phyloP scores from a whole-genome alignment of 2,113 vertebrate genomes.

The Leucoraja erinaceus region DNA sequence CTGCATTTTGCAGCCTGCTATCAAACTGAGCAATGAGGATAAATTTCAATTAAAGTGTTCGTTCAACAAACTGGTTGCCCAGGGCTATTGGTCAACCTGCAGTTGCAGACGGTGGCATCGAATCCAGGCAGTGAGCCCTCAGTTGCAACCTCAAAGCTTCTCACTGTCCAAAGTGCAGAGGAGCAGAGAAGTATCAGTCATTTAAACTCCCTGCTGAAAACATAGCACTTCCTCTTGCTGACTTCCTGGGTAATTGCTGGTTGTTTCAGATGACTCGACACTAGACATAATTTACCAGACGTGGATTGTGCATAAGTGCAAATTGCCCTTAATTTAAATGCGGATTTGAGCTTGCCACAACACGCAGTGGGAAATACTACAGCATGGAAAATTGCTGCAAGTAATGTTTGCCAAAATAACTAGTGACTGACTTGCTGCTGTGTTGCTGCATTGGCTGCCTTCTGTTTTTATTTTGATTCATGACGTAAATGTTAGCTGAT shows the following conservation, averaged over 20 bases:
- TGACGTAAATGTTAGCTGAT: not conserved
- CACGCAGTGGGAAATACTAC: constrained; percentile 22
- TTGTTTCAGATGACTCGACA: constrained; percentile 12
- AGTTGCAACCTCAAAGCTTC: not conserved
- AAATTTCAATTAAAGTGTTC: not conserved
- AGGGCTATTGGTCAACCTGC: not conserved
- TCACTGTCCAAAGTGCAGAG: not conserved
- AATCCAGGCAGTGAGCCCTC: no score
- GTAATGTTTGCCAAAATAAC: constrained; percentile 23
- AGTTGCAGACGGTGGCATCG: not conserved
- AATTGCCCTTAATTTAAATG: constrained; percentile 32
- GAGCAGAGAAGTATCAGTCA: not conserved
- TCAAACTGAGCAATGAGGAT: not conserved
- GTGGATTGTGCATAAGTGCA: constrained; percentile 11
- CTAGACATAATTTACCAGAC: constrained; percentile 19
- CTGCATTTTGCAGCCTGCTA: not conserved
- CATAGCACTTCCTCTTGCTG: not conserved
- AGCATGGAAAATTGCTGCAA: constrained; percentile 15
- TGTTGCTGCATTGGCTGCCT: not conserved
- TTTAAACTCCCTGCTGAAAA: not conserved
- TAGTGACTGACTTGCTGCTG: not conserved
- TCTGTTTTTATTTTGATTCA: not conserved
- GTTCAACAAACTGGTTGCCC: not conserved
- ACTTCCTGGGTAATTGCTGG: constrained; percentile 14
- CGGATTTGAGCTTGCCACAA: constrained; percentile 19